Percentiles rank a stretch among this genome's conserved stretches.
phyloP scores from a whole-genome alignment of 2,797 vertebrate species.

The Gymnopithys bicolor region DNA sequence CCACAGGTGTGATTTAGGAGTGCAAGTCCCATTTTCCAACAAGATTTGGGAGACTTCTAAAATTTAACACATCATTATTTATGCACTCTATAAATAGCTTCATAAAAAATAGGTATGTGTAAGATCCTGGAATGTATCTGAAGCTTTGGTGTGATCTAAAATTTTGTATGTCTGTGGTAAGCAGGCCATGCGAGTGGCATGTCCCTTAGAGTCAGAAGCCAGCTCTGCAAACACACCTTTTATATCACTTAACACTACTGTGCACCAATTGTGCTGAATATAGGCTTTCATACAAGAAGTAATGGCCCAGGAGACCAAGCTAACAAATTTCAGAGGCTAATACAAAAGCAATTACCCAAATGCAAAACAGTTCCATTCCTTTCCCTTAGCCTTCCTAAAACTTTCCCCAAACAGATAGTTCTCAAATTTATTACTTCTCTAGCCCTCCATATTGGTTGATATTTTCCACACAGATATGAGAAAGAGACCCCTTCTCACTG shows the following conservation, averaged over 20 bases:
- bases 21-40: background rate
- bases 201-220: background rate
- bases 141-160: background rate
- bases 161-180: background rate
- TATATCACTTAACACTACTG: background rate
- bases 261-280: background rate
- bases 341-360: background rate
- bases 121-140: background rate
- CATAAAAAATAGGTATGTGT: background rate
- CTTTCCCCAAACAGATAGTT: background rate
- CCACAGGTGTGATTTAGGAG: background rate
- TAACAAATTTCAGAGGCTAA: background rate
- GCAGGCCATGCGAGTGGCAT: background rate
- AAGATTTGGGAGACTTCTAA: background rate
- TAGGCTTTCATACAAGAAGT: background rate
- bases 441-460: background rate
- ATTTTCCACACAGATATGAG: background rate
- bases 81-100: background rate
- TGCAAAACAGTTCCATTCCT: background rate
- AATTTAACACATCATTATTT: background rate
- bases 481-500: background rate
- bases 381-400: background rate
- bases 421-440: background rate
- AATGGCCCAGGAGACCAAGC: background rate
- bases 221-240: background rate